Conservation (phyloP, 2,113 vertebrate genomes). For the Anthoscopus minutus region DNA sequence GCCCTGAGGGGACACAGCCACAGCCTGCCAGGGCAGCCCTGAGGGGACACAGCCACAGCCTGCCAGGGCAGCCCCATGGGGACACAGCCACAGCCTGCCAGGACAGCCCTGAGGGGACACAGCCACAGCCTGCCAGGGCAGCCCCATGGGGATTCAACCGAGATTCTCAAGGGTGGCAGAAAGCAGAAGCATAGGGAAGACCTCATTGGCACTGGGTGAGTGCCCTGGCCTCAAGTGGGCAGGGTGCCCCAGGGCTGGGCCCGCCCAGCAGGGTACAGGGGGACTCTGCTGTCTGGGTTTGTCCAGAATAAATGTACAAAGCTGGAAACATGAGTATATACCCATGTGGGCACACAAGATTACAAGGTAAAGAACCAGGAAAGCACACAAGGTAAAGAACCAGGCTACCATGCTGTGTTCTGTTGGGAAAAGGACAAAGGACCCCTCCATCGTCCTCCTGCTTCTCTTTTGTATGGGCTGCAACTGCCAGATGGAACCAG, state of each 20-base stretch:
- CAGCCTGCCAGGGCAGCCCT: too few species aligned
- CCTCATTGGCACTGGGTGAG: neutral
- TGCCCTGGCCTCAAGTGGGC: accelerated
- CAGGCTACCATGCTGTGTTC: neutral
- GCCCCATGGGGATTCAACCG: accelerated
- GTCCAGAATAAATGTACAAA: neutral
- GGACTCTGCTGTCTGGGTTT: neutral
- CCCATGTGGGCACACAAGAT: neutral
- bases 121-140: neutral
- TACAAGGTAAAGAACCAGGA: neutral
- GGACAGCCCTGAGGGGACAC: neutral
- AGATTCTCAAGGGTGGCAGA: neutral
- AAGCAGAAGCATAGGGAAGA: neutral
- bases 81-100: neutral
- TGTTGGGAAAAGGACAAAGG: neutral
- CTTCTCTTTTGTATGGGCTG: neutral
- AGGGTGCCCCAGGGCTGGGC: neutral
- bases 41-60: too few species aligned
- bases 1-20: accelerated
- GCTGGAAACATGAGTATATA: neutral
- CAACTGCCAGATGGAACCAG: neutral
- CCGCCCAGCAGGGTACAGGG: neutral
- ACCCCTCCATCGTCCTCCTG: neutral
- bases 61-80: accelerated
- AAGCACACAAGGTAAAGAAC: too few species aligned